A percentile compares a stretch with the other conserved stretches of the same genome.
Conservation (phyloP, 2,797 vertebrate genomes). For the Cichlasoma orientale region DNA sequence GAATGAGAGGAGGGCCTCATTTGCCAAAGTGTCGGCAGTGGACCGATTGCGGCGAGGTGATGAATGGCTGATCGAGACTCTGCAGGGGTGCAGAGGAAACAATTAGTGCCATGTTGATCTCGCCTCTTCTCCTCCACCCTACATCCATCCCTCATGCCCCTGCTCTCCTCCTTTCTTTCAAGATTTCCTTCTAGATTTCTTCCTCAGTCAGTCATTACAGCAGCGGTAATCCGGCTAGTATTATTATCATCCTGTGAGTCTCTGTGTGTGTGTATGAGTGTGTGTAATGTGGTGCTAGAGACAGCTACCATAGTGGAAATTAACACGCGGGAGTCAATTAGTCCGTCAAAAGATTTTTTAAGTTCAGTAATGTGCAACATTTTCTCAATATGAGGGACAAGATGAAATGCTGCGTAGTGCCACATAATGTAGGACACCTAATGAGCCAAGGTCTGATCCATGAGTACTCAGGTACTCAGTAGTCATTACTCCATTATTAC, state of each 20-base stretch:
- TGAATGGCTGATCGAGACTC: conserved; percentile 66
- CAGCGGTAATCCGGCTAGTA: background rate
- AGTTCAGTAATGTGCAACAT: background rate
- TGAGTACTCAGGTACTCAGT: background rate
- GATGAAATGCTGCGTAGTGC: background rate
- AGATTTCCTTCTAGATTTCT: background rate
- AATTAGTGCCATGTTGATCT: conserved; percentile 80
- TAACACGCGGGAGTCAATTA: background rate
- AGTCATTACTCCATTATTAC: no score
- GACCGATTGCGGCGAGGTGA: conserved; percentile 69
- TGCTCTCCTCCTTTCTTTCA: conserved; percentile 32
- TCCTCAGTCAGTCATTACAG: conserved; percentile 44
- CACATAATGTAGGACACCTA: background rate
- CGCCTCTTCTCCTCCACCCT: conserved; percentile 56
- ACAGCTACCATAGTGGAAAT: background rate
- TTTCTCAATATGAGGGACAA: background rate
- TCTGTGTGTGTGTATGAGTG: background rate
- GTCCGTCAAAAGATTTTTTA: background rate
- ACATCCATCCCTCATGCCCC: conserved; percentile 51
- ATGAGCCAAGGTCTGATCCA: background rate
- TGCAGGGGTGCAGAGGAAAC: conserved; percentile 69
- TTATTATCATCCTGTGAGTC: background rate
- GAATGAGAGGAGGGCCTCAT: conserved; percentile 61
- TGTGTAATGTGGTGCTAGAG: background rate
- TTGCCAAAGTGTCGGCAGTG: conserved; percentile 66